Evolutionary conservation across 2,113 vertebrate species (phyloP), one percentile per base, ranked within the genome.

Genomic region (Cyrtonyx montezumae): DNA sequence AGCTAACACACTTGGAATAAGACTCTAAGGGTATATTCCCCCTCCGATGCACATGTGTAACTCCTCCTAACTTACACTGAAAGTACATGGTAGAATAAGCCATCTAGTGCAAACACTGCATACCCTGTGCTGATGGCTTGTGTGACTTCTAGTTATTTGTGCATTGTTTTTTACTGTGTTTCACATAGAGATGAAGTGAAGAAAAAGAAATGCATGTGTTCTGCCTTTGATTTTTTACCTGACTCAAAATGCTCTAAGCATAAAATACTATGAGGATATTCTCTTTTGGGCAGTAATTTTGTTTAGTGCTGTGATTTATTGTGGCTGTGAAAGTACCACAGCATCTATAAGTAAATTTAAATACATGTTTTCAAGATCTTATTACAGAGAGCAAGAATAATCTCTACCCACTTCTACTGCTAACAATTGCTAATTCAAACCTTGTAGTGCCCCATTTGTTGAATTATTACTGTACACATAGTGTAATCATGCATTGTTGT

Each of bases 381-480:
- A 79, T 89, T 91, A 82, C 34, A 83, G 68, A 91, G 56, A 82
- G 66, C 53, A 90, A 95, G 82, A 94, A 91, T 82, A 95, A 93
- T 92, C 66, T 14, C 78, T 91, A 26, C 22, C 93, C 90, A 73
- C 77, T 94, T 91, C 93, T 93, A 89, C 79, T 85, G 68, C 92
- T 93, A 90, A 66, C 69, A 82, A 26, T 81, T 95, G 89, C 84
- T 96, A 96, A 94, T 91, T 94, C 92, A 95, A 95, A 78, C 92
- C 82, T 84, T 82, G 76, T 88, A 92, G 86, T 89, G 83, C 91
- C 92, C 87, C 70, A 81, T 96, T 94, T 92, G 59, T 90, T 96
- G 93, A 93, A 89, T 94, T 95, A 96, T 95, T 94, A 87, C 86
- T 93, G 92, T 94, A 93, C 90, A 95, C 94, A 51, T 56, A 90